phyloP scores from a whole-genome alignment of 2,113 vertebrate genomes.

The Trematomus loennbergii region DNA sequence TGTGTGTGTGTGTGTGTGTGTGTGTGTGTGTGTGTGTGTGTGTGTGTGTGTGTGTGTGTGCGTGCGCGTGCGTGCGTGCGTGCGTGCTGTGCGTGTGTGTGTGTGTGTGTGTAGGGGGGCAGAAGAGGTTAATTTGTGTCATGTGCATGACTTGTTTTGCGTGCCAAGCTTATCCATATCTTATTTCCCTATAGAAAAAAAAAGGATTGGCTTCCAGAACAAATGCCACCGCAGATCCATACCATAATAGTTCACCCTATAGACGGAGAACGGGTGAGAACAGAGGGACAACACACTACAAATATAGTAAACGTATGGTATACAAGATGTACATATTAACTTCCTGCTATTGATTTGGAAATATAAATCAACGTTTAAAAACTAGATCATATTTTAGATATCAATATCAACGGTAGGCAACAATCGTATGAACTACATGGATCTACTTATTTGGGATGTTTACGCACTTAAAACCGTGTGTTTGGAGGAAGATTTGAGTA shows the following conservation, averaged over 20 bases:
- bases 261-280: too few species aligned
- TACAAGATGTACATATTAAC: too few species aligned
- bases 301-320: too few species aligned
- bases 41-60: too few species aligned
- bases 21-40: constrained; percentile 21
- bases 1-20: constrained; percentile 29
- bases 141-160: constrained; percentile 75
- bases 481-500: not conserved
- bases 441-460: not conserved
- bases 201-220: constrained; percentile 12
- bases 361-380: too few species aligned
- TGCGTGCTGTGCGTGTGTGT: too few species aligned
- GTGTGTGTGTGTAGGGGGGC: constrained; percentile 37
- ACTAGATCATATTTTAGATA: too few species aligned
- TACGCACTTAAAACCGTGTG: not conserved
- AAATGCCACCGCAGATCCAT: constrained; percentile 1
- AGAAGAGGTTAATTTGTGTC: constrained; percentile 69
- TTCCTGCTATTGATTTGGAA: too few species aligned
- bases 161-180: constrained; percentile 76
- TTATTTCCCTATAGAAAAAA: constrained; percentile 62
- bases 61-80: too few species aligned
- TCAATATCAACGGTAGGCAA: not conserved
- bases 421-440: too few species aligned
- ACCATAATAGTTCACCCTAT: not conserved
- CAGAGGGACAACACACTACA: too few species aligned